Evolutionary conservation across 2,888 invertebrate genomes (phyloP).

Genomic region (Coenonympha arcania): DNA sequence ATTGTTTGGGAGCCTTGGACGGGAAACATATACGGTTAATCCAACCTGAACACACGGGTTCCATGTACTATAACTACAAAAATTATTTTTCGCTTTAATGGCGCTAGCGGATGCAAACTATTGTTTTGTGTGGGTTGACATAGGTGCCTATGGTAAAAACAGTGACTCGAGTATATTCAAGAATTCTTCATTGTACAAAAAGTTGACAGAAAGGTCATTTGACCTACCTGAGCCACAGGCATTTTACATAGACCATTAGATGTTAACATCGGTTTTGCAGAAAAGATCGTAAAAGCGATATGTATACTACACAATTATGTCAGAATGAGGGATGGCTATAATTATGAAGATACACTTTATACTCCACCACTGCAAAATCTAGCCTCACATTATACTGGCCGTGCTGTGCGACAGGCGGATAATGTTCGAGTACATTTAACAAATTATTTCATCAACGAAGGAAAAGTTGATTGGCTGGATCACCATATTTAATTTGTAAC

Average conservation of each 20-base stretch:
- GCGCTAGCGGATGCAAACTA: slow-evolving; percentile 27
- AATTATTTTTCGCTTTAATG: slow-evolving; percentile 28
- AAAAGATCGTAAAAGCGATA: not conserved
- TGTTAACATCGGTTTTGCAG: not conserved
- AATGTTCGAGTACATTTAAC: too few relatives aligned
- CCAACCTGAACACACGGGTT: slow-evolving; percentile 27
- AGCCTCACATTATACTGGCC: too few relatives aligned
- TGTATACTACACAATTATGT: not conserved
- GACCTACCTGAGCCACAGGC: slow-evolving; percentile 24
- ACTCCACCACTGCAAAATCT: too few relatives aligned
- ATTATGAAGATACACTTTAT: not conserved
- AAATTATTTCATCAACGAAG: too few relatives aligned
- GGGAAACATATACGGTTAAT: slow-evolving; percentile 30
- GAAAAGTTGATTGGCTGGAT: too few relatives aligned
- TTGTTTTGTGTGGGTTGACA: slow-evolving; percentile 25
- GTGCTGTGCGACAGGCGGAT: too few relatives aligned
- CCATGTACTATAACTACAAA: slow-evolving; percentile 28
- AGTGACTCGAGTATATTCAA: slow-evolving; percentile 29
- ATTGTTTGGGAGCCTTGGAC: slow-evolving; percentile 29
- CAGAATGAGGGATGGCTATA: not conserved
- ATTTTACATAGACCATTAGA: slow-evolving; percentile 3
- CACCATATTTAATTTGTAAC: too few relatives aligned
- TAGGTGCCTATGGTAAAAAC: slow-evolving; percentile 29
- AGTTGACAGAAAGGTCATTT: slow-evolving; percentile 29
- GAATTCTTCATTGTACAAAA: slow-evolving; percentile 26